Percentiles rank a stretch among this genome's conserved stretches.
These are phyloP conservation scores for Chelonus insularis DNA, from an alignment of 1,140 invertebrate genomes.

Conservation along the genomic window DNA sequence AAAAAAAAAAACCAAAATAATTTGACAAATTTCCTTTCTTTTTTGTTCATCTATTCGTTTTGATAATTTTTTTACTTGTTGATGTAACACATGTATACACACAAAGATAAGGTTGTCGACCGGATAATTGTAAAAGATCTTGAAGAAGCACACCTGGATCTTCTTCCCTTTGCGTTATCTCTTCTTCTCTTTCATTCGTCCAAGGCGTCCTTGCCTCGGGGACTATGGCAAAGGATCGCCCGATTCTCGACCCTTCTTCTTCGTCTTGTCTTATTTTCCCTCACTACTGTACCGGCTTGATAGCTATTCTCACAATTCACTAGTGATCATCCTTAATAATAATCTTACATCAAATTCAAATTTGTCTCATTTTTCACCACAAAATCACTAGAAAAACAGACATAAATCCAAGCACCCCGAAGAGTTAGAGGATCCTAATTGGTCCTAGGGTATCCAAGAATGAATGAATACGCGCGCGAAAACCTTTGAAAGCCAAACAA, in stretches of 20 bases:
- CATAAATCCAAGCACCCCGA: too few relatives aligned
- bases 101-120: background rate
- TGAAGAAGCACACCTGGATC: slow-evolving; percentile 5
- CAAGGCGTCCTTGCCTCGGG: slow-evolving; percentile 31
- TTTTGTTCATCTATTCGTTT: too few relatives aligned
- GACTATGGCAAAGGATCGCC: slow-evolving; percentile 26
- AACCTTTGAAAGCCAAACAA: slow-evolving; percentile 7
- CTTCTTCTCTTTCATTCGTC: slow-evolving; percentile 14
- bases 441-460: background rate
- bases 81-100: background rate
- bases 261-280: background rate
- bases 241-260: background rate
- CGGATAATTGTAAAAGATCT: background rate
- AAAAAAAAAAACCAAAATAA: background rate
- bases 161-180: slow-evolving; percentile 13
- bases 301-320: background rate
- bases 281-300: background rate
- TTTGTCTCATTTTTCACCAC: background rate
- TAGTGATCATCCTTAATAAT: background rate
- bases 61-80: too few relatives aligned
- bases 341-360: too few relatives aligned
- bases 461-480: slow-evolving; percentile 15
- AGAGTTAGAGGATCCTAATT: too few relatives aligned
- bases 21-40: too few relatives aligned
- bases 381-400: background rate